Evolutionary conservation across 2,888 invertebrate species (phyloP), one percentile per base, ranked within the genome.

Genomic region (Ormyrus rosae): DNA sequence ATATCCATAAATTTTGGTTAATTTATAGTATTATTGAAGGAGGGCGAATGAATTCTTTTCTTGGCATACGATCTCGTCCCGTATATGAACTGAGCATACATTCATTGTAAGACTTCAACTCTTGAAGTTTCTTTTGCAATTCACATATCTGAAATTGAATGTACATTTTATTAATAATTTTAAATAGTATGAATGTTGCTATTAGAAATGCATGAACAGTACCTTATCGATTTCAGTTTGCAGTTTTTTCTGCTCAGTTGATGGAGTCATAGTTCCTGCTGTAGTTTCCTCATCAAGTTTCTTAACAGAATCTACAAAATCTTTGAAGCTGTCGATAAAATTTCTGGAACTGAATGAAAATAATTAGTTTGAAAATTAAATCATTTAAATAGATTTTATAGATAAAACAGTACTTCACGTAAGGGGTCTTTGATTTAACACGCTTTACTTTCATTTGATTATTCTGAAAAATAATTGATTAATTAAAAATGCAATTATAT

Each of bases 221-320:
- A 80, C 76, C 71, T 67, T 71, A 67, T 68, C 46, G n/a, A 79
- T 74, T 45, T 79, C 74, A 58, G n/a, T 45, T 9, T 67, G 50
- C 55, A 78, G 48, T 9, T 67, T 51, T 13, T 64, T 56, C 50
- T 79, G 61, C 46, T 79, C 51, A 11, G 19, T 45, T 3, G 10
- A n/a, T 45, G 69, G 69, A 56, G 74, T 74, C 53, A 69, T 34
- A 48, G 51, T 51, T 45, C 34, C 74, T 9, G 50, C 34, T 56
- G n/a, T 11, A 51, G 55, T 45, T 56, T 9, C 53, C 10, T 77
- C 55, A 4, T 34, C 61, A 45, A 79, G 61, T 11, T 45, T 69
- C 58, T 64, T 69, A 4, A 79, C 45, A 6, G 51, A 64, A 6
- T 74, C 34, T 8, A 64, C 13, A 34, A 79, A n/a, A 6, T 72